phyloP scores from a whole-genome alignment of 2,888 invertebrate species.

The Diaphora mendica region DNA sequence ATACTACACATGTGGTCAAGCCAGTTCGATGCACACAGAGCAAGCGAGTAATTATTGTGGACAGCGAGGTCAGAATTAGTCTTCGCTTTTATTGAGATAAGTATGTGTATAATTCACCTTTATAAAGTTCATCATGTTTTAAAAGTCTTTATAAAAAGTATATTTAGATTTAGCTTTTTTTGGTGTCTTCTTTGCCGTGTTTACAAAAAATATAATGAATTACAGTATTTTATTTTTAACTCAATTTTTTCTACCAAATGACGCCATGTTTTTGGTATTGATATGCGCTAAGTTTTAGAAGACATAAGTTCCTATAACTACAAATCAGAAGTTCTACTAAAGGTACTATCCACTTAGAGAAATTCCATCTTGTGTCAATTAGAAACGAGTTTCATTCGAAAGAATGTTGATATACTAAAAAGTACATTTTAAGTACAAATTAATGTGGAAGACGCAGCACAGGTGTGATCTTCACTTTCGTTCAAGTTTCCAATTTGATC shows the following conservation, averaged over 20 bases:
- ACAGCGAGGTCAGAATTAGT: conserved; percentile 59
- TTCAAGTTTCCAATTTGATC: conserved; percentile 44
- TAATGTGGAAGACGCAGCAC: conserved; percentile 30
- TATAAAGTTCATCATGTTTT: not conserved
- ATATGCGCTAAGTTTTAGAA: not conserved
- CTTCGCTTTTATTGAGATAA: conserved; percentile 40
- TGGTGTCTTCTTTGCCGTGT: not conserved
- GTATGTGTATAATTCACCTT: conserved; percentile 8
- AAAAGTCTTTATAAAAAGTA: not conserved
- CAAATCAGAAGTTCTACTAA: not conserved
- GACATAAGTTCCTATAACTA: not conserved
- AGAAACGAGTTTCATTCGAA: not conserved
- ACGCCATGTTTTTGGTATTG: not conserved
- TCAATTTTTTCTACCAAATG: not conserved
- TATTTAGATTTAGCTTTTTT: not conserved
- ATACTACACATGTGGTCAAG: conserved; percentile 26
- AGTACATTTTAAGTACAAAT: not conserved
- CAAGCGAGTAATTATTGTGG: conserved; percentile 51
- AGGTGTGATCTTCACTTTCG: conserved; percentile 43
- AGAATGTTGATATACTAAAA: not conserved
- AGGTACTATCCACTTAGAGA: not conserved
- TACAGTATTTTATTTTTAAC: not conserved
- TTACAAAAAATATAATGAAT: not conserved
- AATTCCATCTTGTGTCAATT: not conserved
- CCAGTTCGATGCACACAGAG: conserved; percentile 45